These are phyloP conservation scores for Meteorus cinctellus DNA, from an alignment of 2,888 invertebrate genomes.

Conservation along the genomic window DNA sequence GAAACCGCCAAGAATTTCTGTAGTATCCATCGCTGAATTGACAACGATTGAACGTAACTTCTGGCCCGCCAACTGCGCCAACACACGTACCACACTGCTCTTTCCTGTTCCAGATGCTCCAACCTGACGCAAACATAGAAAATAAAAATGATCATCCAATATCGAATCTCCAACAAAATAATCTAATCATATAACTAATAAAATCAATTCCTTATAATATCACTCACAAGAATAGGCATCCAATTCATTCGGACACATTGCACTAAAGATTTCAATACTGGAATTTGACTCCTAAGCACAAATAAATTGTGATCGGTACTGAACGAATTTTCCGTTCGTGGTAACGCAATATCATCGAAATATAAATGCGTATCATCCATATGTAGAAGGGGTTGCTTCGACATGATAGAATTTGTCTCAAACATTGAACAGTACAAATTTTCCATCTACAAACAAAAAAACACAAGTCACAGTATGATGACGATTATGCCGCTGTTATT, in stretches of 20 bases:
- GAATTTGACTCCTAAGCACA: conserved; percentile 77
- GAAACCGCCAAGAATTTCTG: conserved; percentile 96
- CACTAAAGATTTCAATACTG: conserved; percentile 84
- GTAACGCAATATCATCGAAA: conserved; percentile 79
- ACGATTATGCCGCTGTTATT: background rate
- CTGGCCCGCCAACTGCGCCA: conserved; percentile 85
- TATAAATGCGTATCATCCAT: conserved; percentile 77
- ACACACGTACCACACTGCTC: conserved; percentile 83
- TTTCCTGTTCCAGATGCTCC: conserved; percentile 88
- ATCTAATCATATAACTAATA: background rate
- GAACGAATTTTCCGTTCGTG: conserved; percentile 72
- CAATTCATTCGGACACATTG: conserved; percentile 94
- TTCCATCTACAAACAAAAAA: conserved; percentile 59
- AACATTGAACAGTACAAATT: conserved; percentile 55
- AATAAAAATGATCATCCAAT: conserved; percentile 11
- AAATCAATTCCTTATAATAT: background rate
- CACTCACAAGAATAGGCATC: conserved; percentile 88
- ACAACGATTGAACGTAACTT: conserved; percentile 85
- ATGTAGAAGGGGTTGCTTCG: conserved; percentile 75
- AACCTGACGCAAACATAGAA: conserved; percentile 74
- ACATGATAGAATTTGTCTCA: conserved; percentile 74
- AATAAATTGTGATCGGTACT: conserved; percentile 72
- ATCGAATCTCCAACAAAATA: conserved; percentile 9
- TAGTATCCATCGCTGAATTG: conserved; percentile 95
- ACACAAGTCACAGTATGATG: background rate